Evolutionary conservation across 2,113 vertebrate genomes (phyloP), one percentile per base, ranked within the genome.

Genomic region (Ramphastos sulfuratus): DNA sequence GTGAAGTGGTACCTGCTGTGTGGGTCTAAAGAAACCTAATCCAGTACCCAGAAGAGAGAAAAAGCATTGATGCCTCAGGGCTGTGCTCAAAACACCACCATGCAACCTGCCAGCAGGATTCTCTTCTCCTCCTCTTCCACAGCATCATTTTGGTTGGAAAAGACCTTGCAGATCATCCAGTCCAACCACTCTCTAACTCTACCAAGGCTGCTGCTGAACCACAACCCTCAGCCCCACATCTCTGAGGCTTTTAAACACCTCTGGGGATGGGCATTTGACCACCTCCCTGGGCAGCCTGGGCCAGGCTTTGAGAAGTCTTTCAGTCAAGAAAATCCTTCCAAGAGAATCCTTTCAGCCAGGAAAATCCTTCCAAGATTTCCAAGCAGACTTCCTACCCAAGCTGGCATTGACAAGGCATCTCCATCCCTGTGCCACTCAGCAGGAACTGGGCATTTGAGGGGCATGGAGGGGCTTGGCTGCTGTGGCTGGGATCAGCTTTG

Each of bases 371-470:
- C 48, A 70, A 77, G 56, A 27, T 30, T 86, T 52, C 52, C 39
- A 66, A 13, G 39, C 17, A 28, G 23, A 28, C 23, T 19, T 54
- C 16, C 60, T 87, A 48, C 7, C 67, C 79, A 5, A 1, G 19
- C 0, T 18, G 19, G 15, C 0, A 0, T 0, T 0, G 37, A 12
- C 15, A 35, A 18, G 64, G 31, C 59, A 80, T 18, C 27, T 33
- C 48, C 31, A n/a, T 24, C 71, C 55, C 3, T 0, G 23, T 2
- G 0, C 10, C 0, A 0, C n/a, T 31, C 8, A 0, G 65, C 64
- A 75, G 17, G 7, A 5, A 12, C 0, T 7, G 30, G 58, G 4
- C 10, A 19, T 31, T 76, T 87, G 54, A 44, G 42, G 42, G 42
- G 42, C 44, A 46, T 46, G 42, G 42, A 46, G 17, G 44, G 44